Percentiles rank a stretch among this genome's conserved stretches.
Evolutionary conservation across 2,797 vertebrate species (phyloP).

Genomic region (Cetoscarus ocellatus): DNA sequence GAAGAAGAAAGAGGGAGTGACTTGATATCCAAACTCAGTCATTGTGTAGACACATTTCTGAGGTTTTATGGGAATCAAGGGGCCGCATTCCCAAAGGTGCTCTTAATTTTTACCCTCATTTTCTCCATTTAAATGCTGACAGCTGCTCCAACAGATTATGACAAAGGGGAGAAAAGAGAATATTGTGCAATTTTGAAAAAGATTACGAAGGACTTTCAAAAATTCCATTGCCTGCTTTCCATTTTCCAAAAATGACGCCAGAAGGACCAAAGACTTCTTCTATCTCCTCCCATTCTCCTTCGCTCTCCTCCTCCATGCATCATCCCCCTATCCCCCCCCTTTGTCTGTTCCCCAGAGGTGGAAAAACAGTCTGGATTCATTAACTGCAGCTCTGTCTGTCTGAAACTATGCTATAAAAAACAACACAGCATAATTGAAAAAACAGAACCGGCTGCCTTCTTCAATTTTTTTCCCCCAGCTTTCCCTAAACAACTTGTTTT

Average conservation of each 20-base stretch:
- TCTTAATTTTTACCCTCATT: conserved; percentile 72
- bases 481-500: conserved; percentile 60
- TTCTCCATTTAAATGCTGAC: conserved; percentile 74
- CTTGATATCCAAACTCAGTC: conserved; percentile 74
- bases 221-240: conserved; percentile 12
- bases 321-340: conserved; percentile 48
- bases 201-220: conserved; percentile 10
- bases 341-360: conserved; percentile 68
- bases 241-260: conserved; percentile 53
- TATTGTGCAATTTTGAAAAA: conserved; percentile 53
- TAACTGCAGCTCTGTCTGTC: conserved; percentile 71
- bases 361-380: conserved; percentile 77
- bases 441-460: conserved; percentile 60
- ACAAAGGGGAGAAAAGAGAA: conserved; percentile 17
- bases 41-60: conserved; percentile 71
- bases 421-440: conserved; percentile 67
- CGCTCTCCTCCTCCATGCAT: conserved; percentile 45
- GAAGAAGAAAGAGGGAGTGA: conserved; percentile 22
- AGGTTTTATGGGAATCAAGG: conserved; percentile 75
- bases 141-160: conserved; percentile 71
- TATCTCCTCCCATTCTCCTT: conserved; percentile 60
- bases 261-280: conserved; percentile 47
- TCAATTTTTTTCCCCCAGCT: conserved; percentile 7
- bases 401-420: conserved; percentile 71
- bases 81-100: conserved; percentile 76